Conservation (phyloP, 2,888 invertebrate species). For the Troides helena region DNA sequence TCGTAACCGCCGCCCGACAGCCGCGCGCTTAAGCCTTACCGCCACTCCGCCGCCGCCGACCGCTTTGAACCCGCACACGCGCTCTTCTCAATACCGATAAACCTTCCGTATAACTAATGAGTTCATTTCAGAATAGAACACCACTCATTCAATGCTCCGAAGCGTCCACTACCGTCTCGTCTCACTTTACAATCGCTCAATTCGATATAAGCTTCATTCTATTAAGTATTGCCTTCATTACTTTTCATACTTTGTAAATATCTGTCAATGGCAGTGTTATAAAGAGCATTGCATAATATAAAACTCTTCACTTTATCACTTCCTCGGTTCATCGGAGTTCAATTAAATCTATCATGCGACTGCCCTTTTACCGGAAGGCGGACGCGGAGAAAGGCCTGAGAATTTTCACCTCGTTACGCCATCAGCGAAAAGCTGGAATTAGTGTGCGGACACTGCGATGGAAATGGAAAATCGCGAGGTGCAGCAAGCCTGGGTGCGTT, state of each 20-base stretch:
- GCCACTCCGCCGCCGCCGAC: constrained; percentile 27
- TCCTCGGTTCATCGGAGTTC: constrained; percentile 22
- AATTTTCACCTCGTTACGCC: constrained; percentile 67
- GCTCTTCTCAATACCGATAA: constrained; percentile 59
- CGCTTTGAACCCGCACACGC: constrained; percentile 50
- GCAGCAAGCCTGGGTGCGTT: constrained; percentile 39
- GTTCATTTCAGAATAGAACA: constrained; percentile 31
- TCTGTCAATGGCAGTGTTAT: constrained; percentile 2
- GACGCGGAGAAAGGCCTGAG: constrained; percentile 61
- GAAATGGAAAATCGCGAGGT: constrained; percentile 76
- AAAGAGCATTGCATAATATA: constrained; percentile 9
- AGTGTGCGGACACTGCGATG: constrained; percentile 69
- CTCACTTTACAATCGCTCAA: background rate
- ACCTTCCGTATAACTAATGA: constrained; percentile 53
- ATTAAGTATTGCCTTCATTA: background rate
- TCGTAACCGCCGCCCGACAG: constrained; percentile 49
- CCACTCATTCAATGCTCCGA: background rate
- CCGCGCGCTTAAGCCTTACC: constrained; percentile 47
- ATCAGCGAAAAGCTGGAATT: constrained; percentile 62
- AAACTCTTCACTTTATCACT: constrained; percentile 1
- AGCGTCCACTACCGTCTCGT: background rate
- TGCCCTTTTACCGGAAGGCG: constrained; percentile 57
- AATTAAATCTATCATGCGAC: constrained; percentile 15
- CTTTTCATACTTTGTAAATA: background rate
- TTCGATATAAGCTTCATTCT: background rate